Conservation (phyloP, 2,113 vertebrate genomes). For the Spea bombifrons region DNA sequence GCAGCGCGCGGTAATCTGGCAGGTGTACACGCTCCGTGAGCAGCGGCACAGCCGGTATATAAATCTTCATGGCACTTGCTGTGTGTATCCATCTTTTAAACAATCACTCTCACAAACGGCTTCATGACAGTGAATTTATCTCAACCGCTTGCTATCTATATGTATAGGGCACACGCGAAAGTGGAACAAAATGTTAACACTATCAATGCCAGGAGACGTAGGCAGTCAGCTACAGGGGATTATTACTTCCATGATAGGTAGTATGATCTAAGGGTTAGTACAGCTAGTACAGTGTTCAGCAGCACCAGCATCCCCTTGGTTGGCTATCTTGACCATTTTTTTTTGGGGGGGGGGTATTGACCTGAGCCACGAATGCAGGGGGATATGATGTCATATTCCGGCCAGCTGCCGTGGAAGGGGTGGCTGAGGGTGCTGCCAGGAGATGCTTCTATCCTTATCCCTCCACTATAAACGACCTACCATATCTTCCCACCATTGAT, state of each 20-base stretch:
- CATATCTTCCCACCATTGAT: neutral
- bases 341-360: no score
- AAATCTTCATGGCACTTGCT: constrained; percentile 38
- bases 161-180: neutral
- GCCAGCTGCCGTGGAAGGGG: no score
- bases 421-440: no score
- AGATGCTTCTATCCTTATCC: neutral
- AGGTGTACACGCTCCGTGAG: constrained; percentile 9
- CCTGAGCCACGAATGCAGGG: no score
- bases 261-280: no score
- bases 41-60: constrained; percentile 21
- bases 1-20: constrained; percentile 25
- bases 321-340: no score
- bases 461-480: neutral
- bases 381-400: no score
- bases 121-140: constrained; percentile 14
- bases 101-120: constrained; percentile 15
- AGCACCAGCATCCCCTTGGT: no score
- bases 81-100: constrained; percentile 25
- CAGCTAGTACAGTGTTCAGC: no score
- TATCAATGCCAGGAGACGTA: neutral
- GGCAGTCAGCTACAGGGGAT: no score
- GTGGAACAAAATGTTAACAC: neutral
- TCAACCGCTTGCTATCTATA: neutral
- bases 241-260: no score